These are phyloP conservation scores for Rhombomys opimus DNA, from an alignment of 2,113 vertebrate species.

Conservation along the genomic window DNA sequence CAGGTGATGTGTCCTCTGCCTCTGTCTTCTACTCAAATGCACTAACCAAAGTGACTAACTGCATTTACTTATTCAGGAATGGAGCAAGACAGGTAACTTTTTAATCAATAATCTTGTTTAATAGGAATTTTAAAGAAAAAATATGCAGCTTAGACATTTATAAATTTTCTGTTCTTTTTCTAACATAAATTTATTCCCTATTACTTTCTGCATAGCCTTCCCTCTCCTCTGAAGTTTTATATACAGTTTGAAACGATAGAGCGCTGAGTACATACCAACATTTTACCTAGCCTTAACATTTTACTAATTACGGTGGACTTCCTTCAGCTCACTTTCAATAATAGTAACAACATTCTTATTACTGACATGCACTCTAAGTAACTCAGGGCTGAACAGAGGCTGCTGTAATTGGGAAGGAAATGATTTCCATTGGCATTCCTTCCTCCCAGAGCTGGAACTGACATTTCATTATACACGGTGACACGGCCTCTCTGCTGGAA, in stretches of 20 bases:
- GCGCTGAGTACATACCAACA: neutral
- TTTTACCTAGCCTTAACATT: conserved; percentile 63
- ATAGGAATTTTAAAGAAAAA: neutral
- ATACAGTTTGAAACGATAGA: neutral
- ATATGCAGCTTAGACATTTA: neutral
- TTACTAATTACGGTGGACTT: conserved; percentile 69
- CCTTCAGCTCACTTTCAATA: conserved; percentile 68
- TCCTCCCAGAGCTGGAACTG: conserved; percentile 69
- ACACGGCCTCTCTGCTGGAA: conserved; percentile 70
- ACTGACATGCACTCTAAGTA: conserved; percentile 38
- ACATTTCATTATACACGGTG: conserved; percentile 61
- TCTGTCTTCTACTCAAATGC: neutral
- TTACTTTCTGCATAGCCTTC: neutral
- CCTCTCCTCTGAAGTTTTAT: neutral
- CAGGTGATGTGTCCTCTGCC: neutral
- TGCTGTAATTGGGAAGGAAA: conserved; percentile 74
- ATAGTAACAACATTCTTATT: conserved; percentile 53
- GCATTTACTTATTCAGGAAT: neutral
- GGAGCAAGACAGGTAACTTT: neutral
- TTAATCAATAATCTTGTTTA: neutral
- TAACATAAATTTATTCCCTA: conserved; percentile 40
- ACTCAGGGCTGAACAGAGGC: conserved; percentile 44
- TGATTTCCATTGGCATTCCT: conserved; percentile 62
- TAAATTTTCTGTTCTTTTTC: neutral
- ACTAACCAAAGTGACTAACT: neutral